phyloP scores from a whole-genome alignment of 2,797 vertebrate genomes.

The Streptopelia turtur region DNA sequence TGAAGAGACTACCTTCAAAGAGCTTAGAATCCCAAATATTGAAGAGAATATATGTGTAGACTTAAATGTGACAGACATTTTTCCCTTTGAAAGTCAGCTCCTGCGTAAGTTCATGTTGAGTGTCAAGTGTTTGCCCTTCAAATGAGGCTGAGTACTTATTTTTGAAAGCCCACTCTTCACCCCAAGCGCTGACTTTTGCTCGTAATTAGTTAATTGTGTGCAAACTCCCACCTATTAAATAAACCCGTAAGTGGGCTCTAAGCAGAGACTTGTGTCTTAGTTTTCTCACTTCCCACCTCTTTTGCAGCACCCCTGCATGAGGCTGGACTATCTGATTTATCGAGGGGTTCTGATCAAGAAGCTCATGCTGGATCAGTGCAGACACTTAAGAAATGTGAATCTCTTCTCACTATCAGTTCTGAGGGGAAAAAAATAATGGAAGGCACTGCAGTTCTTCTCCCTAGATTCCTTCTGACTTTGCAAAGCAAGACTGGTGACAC shows the following conservation, averaged over 20 bases:
- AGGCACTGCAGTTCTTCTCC: not conserved
- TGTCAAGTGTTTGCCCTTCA: slow-evolving; percentile 56
- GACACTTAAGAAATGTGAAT: not conserved
- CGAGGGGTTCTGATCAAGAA: not conserved
- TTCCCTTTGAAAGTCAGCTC: slow-evolving; percentile 56
- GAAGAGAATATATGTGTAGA: slow-evolving; percentile 49
- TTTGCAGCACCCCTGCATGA: not conserved
- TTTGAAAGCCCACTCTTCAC: not conserved
- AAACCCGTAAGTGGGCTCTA: not conserved
- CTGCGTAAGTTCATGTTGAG: slow-evolving; percentile 55
- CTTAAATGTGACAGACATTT: slow-evolving; percentile 51
- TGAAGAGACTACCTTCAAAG: slow-evolving; percentile 64
- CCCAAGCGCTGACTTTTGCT: not conserved
- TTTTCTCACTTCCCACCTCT: not conserved
- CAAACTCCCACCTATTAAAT: not conserved
- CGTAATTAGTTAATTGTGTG: slow-evolving; percentile 6
- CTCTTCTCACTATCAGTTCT: not conserved
- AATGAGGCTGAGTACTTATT: not conserved
- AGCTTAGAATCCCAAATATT: slow-evolving; percentile 53
- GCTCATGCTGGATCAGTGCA: not conserved
- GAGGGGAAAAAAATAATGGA: not conserved
- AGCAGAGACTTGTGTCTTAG: not conserved
- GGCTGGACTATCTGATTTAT: not conserved
- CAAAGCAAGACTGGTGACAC: not conserved
- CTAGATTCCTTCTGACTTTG: not conserved